A percentile compares a stretch with the other conserved stretches of the same genome.
phyloP scores from a whole-genome alignment of 1,140 invertebrate species.

The Trachymyrmex septentrionalis region DNA sequence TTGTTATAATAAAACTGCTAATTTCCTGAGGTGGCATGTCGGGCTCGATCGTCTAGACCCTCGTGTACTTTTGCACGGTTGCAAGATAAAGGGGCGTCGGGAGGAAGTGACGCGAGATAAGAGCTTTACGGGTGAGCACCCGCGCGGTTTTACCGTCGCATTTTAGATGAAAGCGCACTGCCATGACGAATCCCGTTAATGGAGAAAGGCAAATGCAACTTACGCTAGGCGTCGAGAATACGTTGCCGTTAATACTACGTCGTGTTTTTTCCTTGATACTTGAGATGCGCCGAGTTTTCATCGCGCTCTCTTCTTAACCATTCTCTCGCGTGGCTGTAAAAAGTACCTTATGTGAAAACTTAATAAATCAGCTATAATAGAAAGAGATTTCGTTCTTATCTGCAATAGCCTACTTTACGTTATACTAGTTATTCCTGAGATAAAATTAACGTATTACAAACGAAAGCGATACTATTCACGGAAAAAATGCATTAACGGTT shows the following conservation, averaged over 20 bases:
- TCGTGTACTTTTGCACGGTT: too few species aligned
- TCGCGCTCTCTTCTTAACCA: background rate
- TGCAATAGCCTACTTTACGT: background rate
- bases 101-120: constrained; percentile 71
- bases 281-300: background rate
- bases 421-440: background rate
- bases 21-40: constrained; percentile 75
- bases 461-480: background rate
- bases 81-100: constrained; percentile 66
- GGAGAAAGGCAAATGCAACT: constrained; percentile 33
- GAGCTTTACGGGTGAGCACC: constrained; percentile 53
- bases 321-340: background rate
- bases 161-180: constrained; percentile 39
- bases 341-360: background rate
- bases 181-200: constrained; percentile 74
- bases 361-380: background rate
- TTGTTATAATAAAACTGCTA: constrained; percentile 79
- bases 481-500: background rate
- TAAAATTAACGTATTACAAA: background rate
- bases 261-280: background rate
- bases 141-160: constrained; percentile 37
- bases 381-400: constrained; percentile 3
- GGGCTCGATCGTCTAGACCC: constrained; percentile 11
- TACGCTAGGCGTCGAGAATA: background rate
- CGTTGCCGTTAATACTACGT: background rate